A percentile compares a stretch with the other conserved stretches of the same genome.
Conservation (phyloP, 2,113 vertebrate species). For the Speoplatyrhinus poulsoni region DNA sequence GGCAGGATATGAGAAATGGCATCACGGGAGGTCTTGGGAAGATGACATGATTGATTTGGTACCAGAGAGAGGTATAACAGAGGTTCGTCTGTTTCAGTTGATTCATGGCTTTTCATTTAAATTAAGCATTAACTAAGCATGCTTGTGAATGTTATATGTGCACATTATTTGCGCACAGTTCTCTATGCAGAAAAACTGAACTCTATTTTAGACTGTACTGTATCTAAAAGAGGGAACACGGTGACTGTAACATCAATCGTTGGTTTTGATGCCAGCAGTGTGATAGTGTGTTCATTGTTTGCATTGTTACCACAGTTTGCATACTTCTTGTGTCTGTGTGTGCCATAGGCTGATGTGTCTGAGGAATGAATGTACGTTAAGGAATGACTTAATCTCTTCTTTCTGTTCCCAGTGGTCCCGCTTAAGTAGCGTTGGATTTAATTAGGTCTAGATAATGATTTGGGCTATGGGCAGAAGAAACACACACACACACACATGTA, state of each 20-base stretch:
- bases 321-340: conserved; percentile 1
- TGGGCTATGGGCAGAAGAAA: conserved; percentile 14
- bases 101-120: conserved; percentile 11
- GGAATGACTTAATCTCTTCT: conserved; percentile 21
- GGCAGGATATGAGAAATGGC: conserved; percentile 54
- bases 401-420: conserved; percentile 11
- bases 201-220: too few species aligned
- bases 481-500: conserved; percentile 1
- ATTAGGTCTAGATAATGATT: conserved; percentile 43
- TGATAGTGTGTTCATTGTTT: background rate
- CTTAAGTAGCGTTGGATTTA: conserved; percentile 45
- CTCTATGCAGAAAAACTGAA: too few species aligned
- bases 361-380: conserved; percentile 31
- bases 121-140: conserved; percentile 9
- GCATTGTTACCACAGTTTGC: background rate
- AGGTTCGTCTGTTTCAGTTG: background rate
- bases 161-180: too few species aligned
- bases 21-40: conserved; percentile 39
- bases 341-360: conserved; percentile 47
- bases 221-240: background rate
- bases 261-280: background rate
- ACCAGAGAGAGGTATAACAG: background rate
- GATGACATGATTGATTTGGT: conserved; percentile 23
- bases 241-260: background rate
- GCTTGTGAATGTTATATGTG: too few species aligned